Evolutionary conservation across 2,888 invertebrate genomes (phyloP), one percentile per base, ranked within the genome.

Genomic region (Hypsopygia costalis): DNA sequence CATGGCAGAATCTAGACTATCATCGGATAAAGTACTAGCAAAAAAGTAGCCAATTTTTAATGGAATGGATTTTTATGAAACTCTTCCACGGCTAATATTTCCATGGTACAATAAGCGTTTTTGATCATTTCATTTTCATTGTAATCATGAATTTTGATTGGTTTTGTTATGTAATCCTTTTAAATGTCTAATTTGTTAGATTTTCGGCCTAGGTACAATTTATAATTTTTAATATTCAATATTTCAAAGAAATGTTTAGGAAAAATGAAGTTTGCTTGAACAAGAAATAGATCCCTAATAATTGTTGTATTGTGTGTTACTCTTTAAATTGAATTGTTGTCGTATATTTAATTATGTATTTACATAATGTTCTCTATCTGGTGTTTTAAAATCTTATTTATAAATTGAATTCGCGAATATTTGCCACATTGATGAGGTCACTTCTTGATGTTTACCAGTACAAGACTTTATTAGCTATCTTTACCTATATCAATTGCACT

Each of bases 301-400:
- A 58, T 69, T 71, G 70, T 75, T 75, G 73, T 79, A 64, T 61
- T 63, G 72, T 66, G 72, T 74, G 70, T 69, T 73, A 66, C 51
- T 56, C 51, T 64, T 69, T 68, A 67, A 66, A 62, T 58, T 44
- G 65, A 55, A 64, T 66, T 69, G 69, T 75, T 72, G 64, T 46
- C 47, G 40, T 47, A 39, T 16, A 42, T 34, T 46, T 60, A 57
- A 49, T 54, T 49, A 2, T 16, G 16, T 16, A 50, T 44, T 49
- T 55, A 47, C 50, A 55, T 52, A 58, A 52, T 62, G 62, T 47
- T 8, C n/a, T 25, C 25, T 55, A 49, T 32, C 33, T 36, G 31
- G 35, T 39, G 2, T 40, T 36, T 29, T n/a, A 25, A 25, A 8
- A 25, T 38, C n/a, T 36, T 34, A 35, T 9, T 20, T 36, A 11